Base-by-base conservation (phyloP, 1,140 invertebrate species). In the Dreissena rostriformis region DNA sequence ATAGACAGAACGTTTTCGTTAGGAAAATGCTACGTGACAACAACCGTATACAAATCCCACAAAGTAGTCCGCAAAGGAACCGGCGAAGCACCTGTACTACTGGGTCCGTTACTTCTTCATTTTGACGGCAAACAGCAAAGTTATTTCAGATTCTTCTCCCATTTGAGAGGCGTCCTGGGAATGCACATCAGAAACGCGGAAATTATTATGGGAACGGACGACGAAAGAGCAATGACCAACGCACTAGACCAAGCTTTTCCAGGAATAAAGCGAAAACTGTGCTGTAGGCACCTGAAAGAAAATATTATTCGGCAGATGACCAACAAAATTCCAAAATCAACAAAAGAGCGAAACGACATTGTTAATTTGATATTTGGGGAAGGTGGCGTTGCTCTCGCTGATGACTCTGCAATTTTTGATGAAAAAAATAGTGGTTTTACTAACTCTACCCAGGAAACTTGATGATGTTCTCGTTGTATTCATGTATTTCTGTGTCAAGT, bases 151-250 rank as follows among this genome's bases (percentile, higher is more conserved):
- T 82, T 86, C 39, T 77, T 86, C 29, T 28, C 53, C 5, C n/a
- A 75, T 61, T 29, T 80, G 22, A 28, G 57, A 29, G 28, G 39
- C 51, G 24, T 57, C 39, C 26, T 65, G 6, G 61, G 63, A 12
- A 57, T 79, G 0, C 39, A 83, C 1, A 6, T 84, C 6, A 67
- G 67, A 61, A 22, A 73, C 14, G 12, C 61, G 28, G 28, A 80
- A 15, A 28, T 85, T 17, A 4, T 61, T 10, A 67, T 86, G 12
- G 85, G 85, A 0, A 80, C 68, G 39, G 81, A 86, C 65, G 81
- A 86, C 24, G 77, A 86, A 67, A 83, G 28, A 83, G 75, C 19
- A 84, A 81, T 86, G 28, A 83, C 81, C 19, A 84, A 81, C 15
- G 75, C 82, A 29, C 79, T 86, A 17, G 39, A 81, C 39, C n/a